Evolutionary conservation across 2,797 vertebrate species (phyloP).

Genomic region (Anabacerthia variegaticeps): DNA sequence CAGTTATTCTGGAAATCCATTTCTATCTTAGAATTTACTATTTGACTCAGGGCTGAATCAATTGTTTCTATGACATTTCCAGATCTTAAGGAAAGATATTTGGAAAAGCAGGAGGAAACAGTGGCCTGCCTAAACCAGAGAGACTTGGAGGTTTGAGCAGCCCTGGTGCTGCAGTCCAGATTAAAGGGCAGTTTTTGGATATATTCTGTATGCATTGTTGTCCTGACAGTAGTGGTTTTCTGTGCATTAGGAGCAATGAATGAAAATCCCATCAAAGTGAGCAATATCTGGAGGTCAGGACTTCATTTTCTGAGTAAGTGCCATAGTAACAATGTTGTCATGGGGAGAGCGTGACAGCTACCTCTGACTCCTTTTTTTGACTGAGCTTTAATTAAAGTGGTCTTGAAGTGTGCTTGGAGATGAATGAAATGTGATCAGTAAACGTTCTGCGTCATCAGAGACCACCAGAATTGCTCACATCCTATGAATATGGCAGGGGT

Average conservation of each 20-base stretch:
- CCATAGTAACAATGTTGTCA: rapidly evolving
- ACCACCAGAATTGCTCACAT: neutral
- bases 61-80: neutral
- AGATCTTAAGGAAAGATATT: neutral
- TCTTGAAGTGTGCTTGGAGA: neutral
- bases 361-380: neutral
- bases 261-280: neutral
- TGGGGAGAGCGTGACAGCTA: neutral
- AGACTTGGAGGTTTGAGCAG: neutral
- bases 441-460: neutral
- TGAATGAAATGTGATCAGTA: neutral
- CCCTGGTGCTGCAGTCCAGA: neutral
- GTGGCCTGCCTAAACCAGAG: rapidly evolving
- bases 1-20: neutral
- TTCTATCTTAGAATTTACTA: neutral
- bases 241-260: neutral
- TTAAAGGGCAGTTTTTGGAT: neutral
- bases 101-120: neutral
- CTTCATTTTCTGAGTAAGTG: neutral
- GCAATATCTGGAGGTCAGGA: neutral
- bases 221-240: neutral
- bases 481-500: neutral
- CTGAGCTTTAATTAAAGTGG: neutral
- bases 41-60: neutral
- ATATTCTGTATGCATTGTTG: neutral